Evolutionary conservation across 1,140 invertebrate species (phyloP).

Genomic region (Hylaeus volcanicus): DNA sequence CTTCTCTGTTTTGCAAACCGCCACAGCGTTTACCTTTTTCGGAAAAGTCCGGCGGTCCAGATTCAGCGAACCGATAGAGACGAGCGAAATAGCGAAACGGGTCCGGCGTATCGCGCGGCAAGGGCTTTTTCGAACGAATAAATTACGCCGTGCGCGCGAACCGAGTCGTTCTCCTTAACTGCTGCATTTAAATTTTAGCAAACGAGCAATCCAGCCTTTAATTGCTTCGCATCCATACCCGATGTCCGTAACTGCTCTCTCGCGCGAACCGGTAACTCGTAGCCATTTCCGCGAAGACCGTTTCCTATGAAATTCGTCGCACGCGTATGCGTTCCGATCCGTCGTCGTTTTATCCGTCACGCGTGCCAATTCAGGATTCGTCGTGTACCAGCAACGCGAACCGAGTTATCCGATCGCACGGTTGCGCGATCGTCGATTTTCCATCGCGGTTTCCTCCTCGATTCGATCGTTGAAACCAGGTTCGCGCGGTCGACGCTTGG

Average conservation of each 20-base stretch:
- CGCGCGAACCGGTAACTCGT: slow-evolving; percentile 5
- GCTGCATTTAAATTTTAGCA: slow-evolving; percentile 42
- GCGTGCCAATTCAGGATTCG: slow-evolving; percentile 8
- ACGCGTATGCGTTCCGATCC: not conserved
- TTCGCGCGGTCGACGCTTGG: not conserved
- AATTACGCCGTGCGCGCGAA: slow-evolving; percentile 17
- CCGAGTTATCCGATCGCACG: slow-evolving; percentile 7
- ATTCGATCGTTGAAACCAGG: slow-evolving; percentile 1
- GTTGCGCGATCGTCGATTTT: slow-evolving; percentile 3
- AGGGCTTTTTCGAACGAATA: slow-evolving; percentile 3
- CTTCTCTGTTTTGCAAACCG: no score
- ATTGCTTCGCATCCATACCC: slow-evolving; percentile 30
- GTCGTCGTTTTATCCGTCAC: not conserved
- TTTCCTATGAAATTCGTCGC: not conserved
- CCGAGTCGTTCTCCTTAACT: slow-evolving; percentile 30
- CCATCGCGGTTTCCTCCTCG: not conserved
- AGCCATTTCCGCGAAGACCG: not conserved
- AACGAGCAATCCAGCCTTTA: slow-evolving; percentile 38
- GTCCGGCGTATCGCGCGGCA: not conserved
- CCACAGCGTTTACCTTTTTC: no score
- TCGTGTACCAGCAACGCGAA: not conserved
- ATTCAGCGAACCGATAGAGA: no score
- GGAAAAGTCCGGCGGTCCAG: no score
- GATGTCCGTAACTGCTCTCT: slow-evolving; percentile 16
- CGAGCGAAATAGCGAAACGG: not conserved